Evolutionary conservation across 64 coral and sea anemone genomes (phyloP).

Genomic region (Montipora sp.): DNA sequence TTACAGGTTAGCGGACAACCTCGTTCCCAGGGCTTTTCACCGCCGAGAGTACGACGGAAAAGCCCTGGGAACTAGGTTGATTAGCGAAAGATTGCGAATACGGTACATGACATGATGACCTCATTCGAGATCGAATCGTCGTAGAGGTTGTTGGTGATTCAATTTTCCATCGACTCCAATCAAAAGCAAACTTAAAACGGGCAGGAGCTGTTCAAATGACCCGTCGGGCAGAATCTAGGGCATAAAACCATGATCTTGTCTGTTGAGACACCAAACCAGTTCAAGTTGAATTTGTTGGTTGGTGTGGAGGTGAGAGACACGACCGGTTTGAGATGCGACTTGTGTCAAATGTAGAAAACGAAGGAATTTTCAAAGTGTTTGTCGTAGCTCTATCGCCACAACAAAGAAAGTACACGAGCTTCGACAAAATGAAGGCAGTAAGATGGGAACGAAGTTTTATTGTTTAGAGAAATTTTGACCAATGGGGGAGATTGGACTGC

Average conservation of each 20-base stretch:
- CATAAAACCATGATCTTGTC: slow-evolving; percentile 72
- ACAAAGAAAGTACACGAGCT: slow-evolving; percentile 30
- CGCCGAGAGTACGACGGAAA: too few species aligned
- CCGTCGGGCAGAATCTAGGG: slow-evolving; percentile 61
- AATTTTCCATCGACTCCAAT: slow-evolving; percentile 46
- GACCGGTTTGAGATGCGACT: slow-evolving; percentile 30
- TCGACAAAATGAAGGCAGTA: slow-evolving; percentile 15
- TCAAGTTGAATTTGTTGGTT: slow-evolving; percentile 45
- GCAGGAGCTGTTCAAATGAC: slow-evolving; percentile 38
- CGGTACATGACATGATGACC: slow-evolving; percentile 73
- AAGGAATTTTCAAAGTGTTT: slow-evolving; percentile 55
- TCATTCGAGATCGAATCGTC: slow-evolving; percentile 60
- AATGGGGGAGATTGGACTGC: slow-evolving; percentile 47
- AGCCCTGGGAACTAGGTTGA: too few species aligned
- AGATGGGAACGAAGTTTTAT: not conserved
- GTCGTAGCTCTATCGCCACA: slow-evolving; percentile 26
- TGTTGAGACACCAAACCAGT: slow-evolving; percentile 49
- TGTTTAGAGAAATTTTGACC: slow-evolving; percentile 53
- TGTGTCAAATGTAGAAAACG: not conserved
- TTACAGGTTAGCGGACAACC: slow-evolving; percentile 6
- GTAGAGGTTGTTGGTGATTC: too few species aligned
- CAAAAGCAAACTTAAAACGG: not conserved
- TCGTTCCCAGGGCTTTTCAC: too few species aligned
- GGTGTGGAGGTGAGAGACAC: too few species aligned
- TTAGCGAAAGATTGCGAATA: slow-evolving; percentile 56